Percentiles rank a stretch among this genome's conserved stretches.
phyloP scores from a whole-genome alignment of 64 coral and sea anemone species.

The Stichodactyla helianthus region DNA sequence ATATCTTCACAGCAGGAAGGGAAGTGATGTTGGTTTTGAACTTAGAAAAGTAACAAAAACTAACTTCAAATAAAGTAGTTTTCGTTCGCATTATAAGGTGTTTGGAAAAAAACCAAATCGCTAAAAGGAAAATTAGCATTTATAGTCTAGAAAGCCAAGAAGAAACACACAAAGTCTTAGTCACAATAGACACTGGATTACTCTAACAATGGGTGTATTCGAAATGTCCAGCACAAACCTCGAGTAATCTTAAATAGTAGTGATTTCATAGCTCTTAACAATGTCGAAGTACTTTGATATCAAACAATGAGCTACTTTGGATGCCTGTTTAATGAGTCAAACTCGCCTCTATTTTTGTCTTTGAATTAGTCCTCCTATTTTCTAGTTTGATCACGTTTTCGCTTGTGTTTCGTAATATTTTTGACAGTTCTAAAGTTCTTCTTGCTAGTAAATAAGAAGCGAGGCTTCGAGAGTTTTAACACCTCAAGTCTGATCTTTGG shows the following conservation, averaged over 20 bases:
- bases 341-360: not conserved
- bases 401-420: not conserved
- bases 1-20: not conserved
- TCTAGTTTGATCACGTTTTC: not conserved
- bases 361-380: not conserved
- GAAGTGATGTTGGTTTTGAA: not conserved
- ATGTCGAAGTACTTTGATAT: not conserved
- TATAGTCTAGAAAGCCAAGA: not conserved
- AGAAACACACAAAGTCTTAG: not conserved
- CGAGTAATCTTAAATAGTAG: not conserved
- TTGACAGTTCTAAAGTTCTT: not conserved
- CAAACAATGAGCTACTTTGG: not conserved
- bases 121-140: not conserved
- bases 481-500: too few relatives aligned
- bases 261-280: not conserved
- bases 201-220: not conserved
- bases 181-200: not conserved
- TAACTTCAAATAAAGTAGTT: not conserved
- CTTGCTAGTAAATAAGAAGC: too few relatives aligned
- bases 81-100: not conserved
- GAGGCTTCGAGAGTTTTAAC: too few relatives aligned
- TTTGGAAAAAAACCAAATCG: not conserved
- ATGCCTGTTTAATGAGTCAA: not conserved
- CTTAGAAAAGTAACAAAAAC: not conserved
- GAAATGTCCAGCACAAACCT: not conserved